Percentiles rank a stretch among this genome's conserved stretches.
Conservation (phyloP, 2,113 vertebrate species). For the Balaenoptera acutorostrata region DNA sequence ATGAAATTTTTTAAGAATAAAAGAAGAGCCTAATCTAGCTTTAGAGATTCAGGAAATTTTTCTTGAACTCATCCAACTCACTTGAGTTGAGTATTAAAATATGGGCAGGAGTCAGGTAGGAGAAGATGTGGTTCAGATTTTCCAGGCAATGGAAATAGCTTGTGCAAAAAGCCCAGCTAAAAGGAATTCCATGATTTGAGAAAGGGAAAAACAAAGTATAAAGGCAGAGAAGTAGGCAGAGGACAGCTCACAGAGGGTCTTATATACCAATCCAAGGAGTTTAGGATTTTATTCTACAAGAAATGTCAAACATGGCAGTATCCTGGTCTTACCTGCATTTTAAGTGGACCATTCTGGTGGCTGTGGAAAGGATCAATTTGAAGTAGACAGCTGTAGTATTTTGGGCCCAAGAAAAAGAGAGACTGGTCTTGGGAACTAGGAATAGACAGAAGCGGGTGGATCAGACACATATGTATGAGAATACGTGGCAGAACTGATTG, state of each 20-base stretch:
- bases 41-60: background rate
- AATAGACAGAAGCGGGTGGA: slow-evolving; percentile 36
- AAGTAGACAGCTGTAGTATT: slow-evolving; percentile 6
- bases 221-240: background rate
- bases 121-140: background rate
- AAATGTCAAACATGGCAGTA: background rate
- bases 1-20: background rate
- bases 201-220: background rate
- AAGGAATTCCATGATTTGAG: background rate
- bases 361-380: background rate
- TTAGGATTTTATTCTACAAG: background rate
- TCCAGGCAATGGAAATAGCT: background rate
- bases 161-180: background rate
- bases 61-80: background rate
- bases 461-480: background rate
- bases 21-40: background rate
- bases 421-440: background rate
- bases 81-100: background rate
- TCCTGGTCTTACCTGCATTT: background rate
- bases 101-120: background rate
- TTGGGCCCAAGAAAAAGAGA: background rate
- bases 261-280: background rate
- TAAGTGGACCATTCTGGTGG: background rate
- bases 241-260: background rate
- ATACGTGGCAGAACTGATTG: slow-evolving; percentile 17